Conservation (phyloP, 1,140 invertebrate species). For the Penaeus indicus region DNA sequence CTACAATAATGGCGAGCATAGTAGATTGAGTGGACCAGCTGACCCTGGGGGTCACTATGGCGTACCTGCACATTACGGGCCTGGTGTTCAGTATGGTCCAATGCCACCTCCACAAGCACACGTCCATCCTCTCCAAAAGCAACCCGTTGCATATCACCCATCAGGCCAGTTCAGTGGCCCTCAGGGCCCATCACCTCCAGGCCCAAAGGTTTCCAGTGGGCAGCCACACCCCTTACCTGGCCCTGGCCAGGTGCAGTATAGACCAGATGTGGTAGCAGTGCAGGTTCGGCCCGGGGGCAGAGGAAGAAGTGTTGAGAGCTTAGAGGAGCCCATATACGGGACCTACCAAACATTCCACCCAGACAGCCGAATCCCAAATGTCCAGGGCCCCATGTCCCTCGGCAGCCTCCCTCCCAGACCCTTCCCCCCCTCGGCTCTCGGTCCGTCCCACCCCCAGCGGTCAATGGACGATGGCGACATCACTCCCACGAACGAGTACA, state of each 20-base stretch:
- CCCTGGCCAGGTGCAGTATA: slow-evolving; percentile 66
- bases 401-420: slow-evolving; percentile 56
- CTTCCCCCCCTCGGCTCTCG: slow-evolving; percentile 71
- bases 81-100: slow-evolving; percentile 48
- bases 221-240: slow-evolving; percentile 41
- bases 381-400: slow-evolving; percentile 53
- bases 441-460: slow-evolving; percentile 71
- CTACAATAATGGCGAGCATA: slow-evolving; percentile 44
- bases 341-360: slow-evolving; percentile 67
- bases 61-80: slow-evolving; percentile 40
- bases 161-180: slow-evolving; percentile 38
- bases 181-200: slow-evolving; percentile 49
- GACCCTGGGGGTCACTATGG: slow-evolving; percentile 55
- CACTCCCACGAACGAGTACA: slow-evolving; percentile 84
- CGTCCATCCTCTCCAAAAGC: slow-evolving; percentile 45
- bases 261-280: slow-evolving; percentile 72
- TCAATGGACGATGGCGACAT: slow-evolving; percentile 91
- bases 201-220: slow-evolving; percentile 33
- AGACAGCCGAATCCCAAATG: slow-evolving; percentile 34
- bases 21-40: slow-evolving; percentile 42
- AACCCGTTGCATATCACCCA: slow-evolving; percentile 30
- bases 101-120: slow-evolving; percentile 56
- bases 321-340: slow-evolving; percentile 68
- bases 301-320: slow-evolving; percentile 67
- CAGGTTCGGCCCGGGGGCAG: slow-evolving; percentile 70